Base-by-base conservation (phyloP, 2,888 invertebrate species). In the Antitype chi region DNA sequence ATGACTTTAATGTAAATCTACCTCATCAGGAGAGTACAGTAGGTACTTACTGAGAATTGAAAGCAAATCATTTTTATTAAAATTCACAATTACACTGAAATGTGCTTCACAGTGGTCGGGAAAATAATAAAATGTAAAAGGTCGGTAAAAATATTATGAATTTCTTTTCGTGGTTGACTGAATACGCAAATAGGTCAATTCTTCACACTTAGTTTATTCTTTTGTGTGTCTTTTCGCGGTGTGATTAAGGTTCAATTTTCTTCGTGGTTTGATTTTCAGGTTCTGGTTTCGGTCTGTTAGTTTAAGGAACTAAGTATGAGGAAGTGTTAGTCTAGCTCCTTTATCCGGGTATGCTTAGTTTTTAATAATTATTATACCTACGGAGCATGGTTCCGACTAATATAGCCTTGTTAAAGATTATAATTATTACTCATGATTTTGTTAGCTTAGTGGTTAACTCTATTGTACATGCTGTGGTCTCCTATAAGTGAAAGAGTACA, bases 81-180 rank as follows among this genome's bases (percentile, higher is more conserved):
- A 80, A 57, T 67, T 82, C 15, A 47, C 60, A 83, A 78, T 80
- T 66, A 32, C 43, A 47, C 52, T 62, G 52, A 83, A 78, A 52
- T 13, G 9, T n/a, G n/a, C 8, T 70, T 78, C 70, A 67, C 20
- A 25, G 78, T 59, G 70, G 49, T 70, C 8, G 66, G 7, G n/a
- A 53, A 60, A 77, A 20, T 70, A 63, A 75, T 81, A 67, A 64
- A 85, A 76, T 63, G 60, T 68, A 64, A 82, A 76, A 71, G 47
- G 68, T 60, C 49, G 28, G 25, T 74, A 81, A 76, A 76, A 74
- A 63, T 84, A 67, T 70, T 70, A 63, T 76, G 25, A 70, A 75
- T 79, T 76, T 70, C 59, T 70, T 73, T 62, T 70, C 60, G 32
- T 57, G 67, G 49, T 76, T 76, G 62, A 73, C 43, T 73, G 67